Evolutionary conservation across 2,888 invertebrate species (phyloP).

Genomic region (Taphrorychus bicolor): DNA sequence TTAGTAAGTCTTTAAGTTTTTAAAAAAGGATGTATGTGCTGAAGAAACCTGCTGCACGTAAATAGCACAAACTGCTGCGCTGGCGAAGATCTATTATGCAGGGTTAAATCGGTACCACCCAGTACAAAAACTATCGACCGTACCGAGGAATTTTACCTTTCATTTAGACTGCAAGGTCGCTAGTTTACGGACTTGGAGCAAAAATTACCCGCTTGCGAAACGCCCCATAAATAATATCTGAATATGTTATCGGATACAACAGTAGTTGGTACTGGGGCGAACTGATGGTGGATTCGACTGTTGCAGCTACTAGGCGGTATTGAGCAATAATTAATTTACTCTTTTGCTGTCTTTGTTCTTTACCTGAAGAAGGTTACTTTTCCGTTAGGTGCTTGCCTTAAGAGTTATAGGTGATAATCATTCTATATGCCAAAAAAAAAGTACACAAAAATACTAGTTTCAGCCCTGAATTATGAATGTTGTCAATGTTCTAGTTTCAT

Average conservation of each 20-base stretch:
- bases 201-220: slow-evolving; percentile 15
- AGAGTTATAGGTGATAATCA: too few relatives aligned
- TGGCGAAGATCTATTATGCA: background rate
- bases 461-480: too few relatives aligned
- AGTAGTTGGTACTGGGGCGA: background rate
- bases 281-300: background rate
- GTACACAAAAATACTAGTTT: too few relatives aligned
- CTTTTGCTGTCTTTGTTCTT: background rate
- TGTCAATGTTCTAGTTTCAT: too few relatives aligned
- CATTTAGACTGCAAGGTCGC: slow-evolving; percentile 21
- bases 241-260: slow-evolving; percentile 9
- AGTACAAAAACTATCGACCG: slow-evolving; percentile 13
- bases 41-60: background rate
- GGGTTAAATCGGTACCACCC: slow-evolving; percentile 9
- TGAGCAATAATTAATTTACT: background rate
- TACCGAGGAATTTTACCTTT: slow-evolving; percentile 17
- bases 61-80: too few relatives aligned
- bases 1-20: background rate
- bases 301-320: background rate
- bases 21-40: too few relatives aligned
- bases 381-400: too few relatives aligned
- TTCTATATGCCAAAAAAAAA: too few relatives aligned
- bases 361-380: too few relatives aligned
- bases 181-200: slow-evolving; percentile 17
- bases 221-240: slow-evolving; percentile 14